Evolutionary conservation across 1,140 invertebrate species (phyloP).

Genomic region (Calliphora vicina): DNA sequence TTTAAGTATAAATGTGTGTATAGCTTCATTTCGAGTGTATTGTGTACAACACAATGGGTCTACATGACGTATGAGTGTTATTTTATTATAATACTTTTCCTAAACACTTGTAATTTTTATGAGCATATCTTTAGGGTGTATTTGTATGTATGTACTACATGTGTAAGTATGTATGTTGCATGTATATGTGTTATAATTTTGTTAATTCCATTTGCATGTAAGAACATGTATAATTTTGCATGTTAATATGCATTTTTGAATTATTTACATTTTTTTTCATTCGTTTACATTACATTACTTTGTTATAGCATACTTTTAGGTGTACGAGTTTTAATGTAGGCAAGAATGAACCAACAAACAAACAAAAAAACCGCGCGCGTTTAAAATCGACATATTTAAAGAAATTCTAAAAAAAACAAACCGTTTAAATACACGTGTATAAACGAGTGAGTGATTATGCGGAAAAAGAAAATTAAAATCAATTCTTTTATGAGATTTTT

Average conservation of each 20-base stretch:
- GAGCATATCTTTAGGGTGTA: background rate
- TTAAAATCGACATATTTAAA: background rate
- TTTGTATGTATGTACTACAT: too few species aligned
- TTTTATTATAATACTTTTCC: conserved; percentile 8
- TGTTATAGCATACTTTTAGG: background rate
- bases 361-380: background rate
- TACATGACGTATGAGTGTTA: background rate
- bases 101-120: background rate
- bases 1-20: too few species aligned
- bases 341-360: background rate
- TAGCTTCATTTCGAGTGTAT: too few species aligned
- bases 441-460: too few species aligned
- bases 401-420: background rate
- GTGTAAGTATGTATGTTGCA: background rate
- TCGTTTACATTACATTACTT: background rate
- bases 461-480: background rate
- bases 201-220: background rate
- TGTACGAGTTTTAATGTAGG: background rate
- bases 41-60: background rate
- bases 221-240: background rate
- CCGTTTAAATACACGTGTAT: background rate
- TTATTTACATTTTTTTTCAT: background rate
- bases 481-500: too few species aligned
- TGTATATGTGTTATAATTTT: background rate
- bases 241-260: background rate